Evolutionary conservation across 2,888 invertebrate species (phyloP), one percentile per base, ranked within the genome.

Genomic region (Dolichomitus sp.): DNA sequence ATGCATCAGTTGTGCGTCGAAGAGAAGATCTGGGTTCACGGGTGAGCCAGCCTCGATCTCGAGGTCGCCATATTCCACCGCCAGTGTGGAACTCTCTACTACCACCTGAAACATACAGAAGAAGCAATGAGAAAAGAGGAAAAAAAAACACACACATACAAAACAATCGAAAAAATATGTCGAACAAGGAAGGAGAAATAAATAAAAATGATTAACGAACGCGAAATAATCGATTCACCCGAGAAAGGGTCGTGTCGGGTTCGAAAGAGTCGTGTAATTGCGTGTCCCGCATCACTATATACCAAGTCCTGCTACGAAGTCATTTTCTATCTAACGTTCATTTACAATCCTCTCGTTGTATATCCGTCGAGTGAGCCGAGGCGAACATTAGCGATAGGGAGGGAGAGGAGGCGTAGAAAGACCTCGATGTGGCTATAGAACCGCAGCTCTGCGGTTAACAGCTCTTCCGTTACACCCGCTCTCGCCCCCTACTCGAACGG

Each of bases 51-150:
- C 96, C 92, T 98, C 98, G 79, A 99, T 97, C 52, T 96, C 95
- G 85, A 98, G 96, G 92, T 98, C 98, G 81, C 98, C 98, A 93
- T 99, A 99, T 94, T 98, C 98, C 88, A 97, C 96, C n/a, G 98
- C 98, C 54, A 96, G 95, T 19, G 95, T 96, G 42, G 96, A 96
- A 86, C 97, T 97, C 94, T 98, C 98, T 4, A 99, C 97, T 27
- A 98, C 98, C 83, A 99, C 97, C 96, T 96, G 94, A 84, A 94
- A 87, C 70, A 57, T 3, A 14, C n/a, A 30, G 27, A n/a, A 19
- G 45, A 33, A 14, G 4, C 4, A 12, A 33, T 30, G n/a, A 48
- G 40, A 42, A 65, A 54, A 66, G 50, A 61, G 11, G 40, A 19
- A 52, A 11, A 33, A 50, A 37, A 37, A 65, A 17, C 3, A 19